Percentiles rank a stretch among this genome's conserved stretches.
phyloP scores from a whole-genome alignment of 2,888 invertebrate genomes.

The Eubasilissa splendida region DNA sequence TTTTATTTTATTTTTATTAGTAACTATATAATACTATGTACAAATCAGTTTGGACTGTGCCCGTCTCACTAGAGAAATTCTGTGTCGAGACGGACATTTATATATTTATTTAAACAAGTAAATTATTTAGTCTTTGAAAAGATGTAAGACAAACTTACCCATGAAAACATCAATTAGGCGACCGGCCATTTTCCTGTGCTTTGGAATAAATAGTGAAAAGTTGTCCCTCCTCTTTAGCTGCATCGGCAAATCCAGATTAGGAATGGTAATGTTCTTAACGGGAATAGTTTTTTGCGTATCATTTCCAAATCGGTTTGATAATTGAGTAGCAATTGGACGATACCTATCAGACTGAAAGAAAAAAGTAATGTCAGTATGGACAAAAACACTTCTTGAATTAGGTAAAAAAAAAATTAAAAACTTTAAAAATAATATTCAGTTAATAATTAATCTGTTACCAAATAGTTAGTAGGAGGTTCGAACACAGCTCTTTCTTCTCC shows the following conservation, averaged over 20 bases:
- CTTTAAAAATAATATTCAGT: background rate
- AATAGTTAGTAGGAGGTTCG: conserved; percentile 73
- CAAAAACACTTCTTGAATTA: too few species aligned
- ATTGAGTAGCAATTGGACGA: conserved; percentile 67
- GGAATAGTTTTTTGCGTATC: conserved; percentile 70
- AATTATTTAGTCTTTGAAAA: background rate
- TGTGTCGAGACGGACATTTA: too few species aligned
- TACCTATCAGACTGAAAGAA: conserved; percentile 67
- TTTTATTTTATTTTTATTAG: background rate
- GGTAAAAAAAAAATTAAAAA: too few species aligned
- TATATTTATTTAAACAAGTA: too few species aligned
- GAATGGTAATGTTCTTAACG: conserved; percentile 76
- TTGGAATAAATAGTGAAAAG: conserved; percentile 82
- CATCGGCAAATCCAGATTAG: conserved; percentile 77
- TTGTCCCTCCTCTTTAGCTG: conserved; percentile 76
- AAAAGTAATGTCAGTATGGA: background rate
- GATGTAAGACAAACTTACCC: conserved; percentile 67
- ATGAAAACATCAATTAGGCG: conserved; percentile 80
- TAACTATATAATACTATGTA: too few species aligned
- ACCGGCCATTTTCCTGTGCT: conserved; percentile 78
- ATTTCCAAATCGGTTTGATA: conserved; percentile 75
- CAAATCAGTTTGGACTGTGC: too few species aligned
- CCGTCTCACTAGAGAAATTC: too few species aligned
- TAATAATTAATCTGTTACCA: conserved; percentile 71
- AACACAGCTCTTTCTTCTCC: conserved; percentile 75